phyloP scores from a whole-genome alignment of 2,797 vertebrate species.

The Iguana delicatissima region DNA sequence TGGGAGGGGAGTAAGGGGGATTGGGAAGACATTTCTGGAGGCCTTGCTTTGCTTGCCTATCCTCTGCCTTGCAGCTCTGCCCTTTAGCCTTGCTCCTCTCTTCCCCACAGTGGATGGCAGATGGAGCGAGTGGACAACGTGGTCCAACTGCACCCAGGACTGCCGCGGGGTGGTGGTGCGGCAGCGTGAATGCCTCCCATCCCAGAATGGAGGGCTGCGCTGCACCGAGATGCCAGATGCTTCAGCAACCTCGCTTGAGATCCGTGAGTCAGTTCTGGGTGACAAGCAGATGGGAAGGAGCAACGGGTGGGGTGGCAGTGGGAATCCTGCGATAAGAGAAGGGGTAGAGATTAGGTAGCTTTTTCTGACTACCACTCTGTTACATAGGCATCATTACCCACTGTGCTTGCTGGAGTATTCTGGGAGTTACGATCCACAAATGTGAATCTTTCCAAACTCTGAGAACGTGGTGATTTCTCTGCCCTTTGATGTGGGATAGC shows the following conservation, averaged over 20 bases:
- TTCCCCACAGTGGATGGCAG: conserved; percentile 82
- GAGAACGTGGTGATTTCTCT: no score
- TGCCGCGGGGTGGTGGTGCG: conserved; percentile 85
- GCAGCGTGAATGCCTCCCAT: conserved; percentile 82
- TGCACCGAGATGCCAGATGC: conserved; percentile 79
- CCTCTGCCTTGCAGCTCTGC: no score
- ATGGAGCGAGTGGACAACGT: conserved; percentile 87
- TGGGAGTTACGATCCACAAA: neutral
- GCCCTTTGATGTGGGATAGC: neutral
- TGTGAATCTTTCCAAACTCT: neutral
- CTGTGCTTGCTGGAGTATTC: neutral
- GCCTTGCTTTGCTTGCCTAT: neutral
- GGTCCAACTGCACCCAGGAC: conserved; percentile 86
- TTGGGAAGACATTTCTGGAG: neutral
- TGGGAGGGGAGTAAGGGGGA: no score
- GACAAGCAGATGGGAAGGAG: neutral
- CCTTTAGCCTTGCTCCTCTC: neutral
- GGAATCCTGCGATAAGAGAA: neutral
- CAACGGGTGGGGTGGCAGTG: rapidly evolving
- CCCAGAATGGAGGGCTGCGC: conserved; percentile 83
- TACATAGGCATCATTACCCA: neutral
- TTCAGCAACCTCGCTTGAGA: conserved; percentile 74
- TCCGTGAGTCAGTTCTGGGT: conserved; percentile 77
- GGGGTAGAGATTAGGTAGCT: neutral
- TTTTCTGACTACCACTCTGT: neutral